A percentile compares a stretch with the other conserved stretches of the same genome.
These are phyloP conservation scores for Labeo calbasu DNA, from an alignment of 2,797 vertebrate genomes.

Conservation along the genomic window DNA sequence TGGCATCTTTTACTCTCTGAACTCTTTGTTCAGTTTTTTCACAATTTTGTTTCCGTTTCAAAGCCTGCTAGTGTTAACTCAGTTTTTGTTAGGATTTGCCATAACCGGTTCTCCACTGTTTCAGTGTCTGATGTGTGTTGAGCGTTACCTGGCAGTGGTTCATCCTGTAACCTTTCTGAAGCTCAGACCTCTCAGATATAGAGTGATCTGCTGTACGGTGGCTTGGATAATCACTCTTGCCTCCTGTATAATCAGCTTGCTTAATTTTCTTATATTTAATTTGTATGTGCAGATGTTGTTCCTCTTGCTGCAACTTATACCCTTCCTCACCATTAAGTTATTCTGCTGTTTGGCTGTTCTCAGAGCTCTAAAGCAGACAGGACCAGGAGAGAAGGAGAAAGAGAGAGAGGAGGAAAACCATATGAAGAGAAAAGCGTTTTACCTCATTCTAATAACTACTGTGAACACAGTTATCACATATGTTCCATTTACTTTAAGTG, in stretches of 20 bases:
- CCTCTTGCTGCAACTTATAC: not conserved
- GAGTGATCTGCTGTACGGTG: not conserved
- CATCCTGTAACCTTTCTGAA: conserved; percentile 25
- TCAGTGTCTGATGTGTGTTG: conserved; percentile 7
- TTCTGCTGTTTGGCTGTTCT: not conserved
- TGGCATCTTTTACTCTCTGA: not conserved
- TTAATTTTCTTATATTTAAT: not conserved
- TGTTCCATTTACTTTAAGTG: not conserved
- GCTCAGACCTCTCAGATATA: conserved; percentile 29
- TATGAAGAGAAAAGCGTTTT: not conserved
- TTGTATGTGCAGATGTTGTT: not conserved
- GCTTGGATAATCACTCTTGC: not conserved
- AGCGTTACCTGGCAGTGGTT: not conserved
- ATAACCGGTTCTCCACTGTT: not conserved
- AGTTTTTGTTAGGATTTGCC: not conserved
- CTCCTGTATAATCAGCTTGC: not conserved
- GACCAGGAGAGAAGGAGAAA: conserved; percentile 4
- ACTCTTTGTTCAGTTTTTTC: not conserved
- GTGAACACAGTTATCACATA: not conserved
- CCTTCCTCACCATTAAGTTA: not conserved
- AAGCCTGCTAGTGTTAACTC: not conserved
- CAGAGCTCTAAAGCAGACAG: not conserved
- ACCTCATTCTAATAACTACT: not conserved
- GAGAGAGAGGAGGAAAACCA: not conserved
- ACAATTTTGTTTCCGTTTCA: not conserved